Base-by-base conservation (phyloP, 2,888 invertebrate species). In the Globia sparganii region DNA sequence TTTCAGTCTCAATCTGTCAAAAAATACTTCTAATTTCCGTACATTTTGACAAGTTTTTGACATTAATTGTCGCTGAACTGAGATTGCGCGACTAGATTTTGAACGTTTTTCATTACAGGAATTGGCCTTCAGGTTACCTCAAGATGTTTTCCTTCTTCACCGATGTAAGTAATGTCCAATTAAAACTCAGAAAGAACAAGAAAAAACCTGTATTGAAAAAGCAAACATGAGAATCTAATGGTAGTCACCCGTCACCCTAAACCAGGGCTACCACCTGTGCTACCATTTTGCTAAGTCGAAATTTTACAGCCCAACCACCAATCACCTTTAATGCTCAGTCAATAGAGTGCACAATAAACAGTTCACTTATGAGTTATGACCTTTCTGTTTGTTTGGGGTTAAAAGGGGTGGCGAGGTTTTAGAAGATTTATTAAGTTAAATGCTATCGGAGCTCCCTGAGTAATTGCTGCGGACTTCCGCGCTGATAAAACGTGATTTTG, bases 381-480 rank as follows among this genome's bases (percentile, higher is more conserved):
- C 77, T 81, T 81, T 81, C 65, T 65, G 64, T 61, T 64, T 72
- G 70, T 80, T 75, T 72, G 49, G 72, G 72, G 81, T 80, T 81
- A 70, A 80, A 88, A 88, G 80, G 81, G 86, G 84, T 78, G 67
- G 59, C 59, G 61, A 66, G 80, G 76, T 72, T 85, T 84, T 76
- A 80, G 81, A 81, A 88, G 90, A 88, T 88, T 88, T 88, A 88
- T 88, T 84, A 81, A 84, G 81, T 88, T 84, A 88, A 86, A 80
- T 75, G 80, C 75, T 80, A 85, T 89, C 81, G 81, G 81, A 69
- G 79, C 82, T 66, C 64, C 46, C 77, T 84, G 82, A 88, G 84
- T 89, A 88, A 88, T 88, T 89, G 80, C 83, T 80, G 83, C 75
- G 81, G 81, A 79, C 68, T 83, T 79, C 75, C 67, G 80, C 61